Base-by-base conservation (phyloP, 2,113 vertebrate species). In the Oreocharis arfaki region DNA sequence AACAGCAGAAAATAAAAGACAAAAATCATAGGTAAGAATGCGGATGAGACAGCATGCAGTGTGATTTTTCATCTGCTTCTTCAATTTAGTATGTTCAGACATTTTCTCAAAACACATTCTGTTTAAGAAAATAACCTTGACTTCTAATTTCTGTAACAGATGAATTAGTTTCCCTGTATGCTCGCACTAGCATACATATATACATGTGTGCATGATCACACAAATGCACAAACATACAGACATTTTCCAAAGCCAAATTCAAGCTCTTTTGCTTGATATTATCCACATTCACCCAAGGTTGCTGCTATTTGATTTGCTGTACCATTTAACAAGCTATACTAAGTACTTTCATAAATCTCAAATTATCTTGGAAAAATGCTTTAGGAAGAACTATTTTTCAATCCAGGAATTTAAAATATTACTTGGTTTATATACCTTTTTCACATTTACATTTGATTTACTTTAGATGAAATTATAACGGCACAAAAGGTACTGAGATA, bases 81-180 rank as follows among this genome's bases (percentile, higher is more conserved):
- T 83, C 56, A 52, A 5, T 65, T 68, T 90, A 93, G 28, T 33
- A 18, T 11, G 26, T 42, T 84, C 84, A 67, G 44, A 71, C 32
- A 73, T 91, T 89, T 93, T 89, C 82, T 74, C 68, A 94, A 83
- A 84, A 49, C 59, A 69, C 55, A 55, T 59, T 90, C 63, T 75
- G 33, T 68, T 79, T 73, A 60, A 95, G 30, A 90, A 96, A 95
- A 79, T 92, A 94, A 89, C 63, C 87, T 83, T 50, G 21, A 81
- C 89, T 97, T 95, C 73, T 78, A 71, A 89, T 87, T 93, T 92
- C 90, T 97, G 57, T 84, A 94, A 71, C 59, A 96, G 91, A 96
- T 61, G 20, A 59, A 89, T 89, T 89, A 75, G 53, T 67, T 95
- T 94, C 69, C 80, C 87, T 92, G 85, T 12, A 92, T 46, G 65